Evolutionary conservation across 2,888 invertebrate genomes (phyloP).

Genomic region (Steinernema carpocapsae): DNA sequence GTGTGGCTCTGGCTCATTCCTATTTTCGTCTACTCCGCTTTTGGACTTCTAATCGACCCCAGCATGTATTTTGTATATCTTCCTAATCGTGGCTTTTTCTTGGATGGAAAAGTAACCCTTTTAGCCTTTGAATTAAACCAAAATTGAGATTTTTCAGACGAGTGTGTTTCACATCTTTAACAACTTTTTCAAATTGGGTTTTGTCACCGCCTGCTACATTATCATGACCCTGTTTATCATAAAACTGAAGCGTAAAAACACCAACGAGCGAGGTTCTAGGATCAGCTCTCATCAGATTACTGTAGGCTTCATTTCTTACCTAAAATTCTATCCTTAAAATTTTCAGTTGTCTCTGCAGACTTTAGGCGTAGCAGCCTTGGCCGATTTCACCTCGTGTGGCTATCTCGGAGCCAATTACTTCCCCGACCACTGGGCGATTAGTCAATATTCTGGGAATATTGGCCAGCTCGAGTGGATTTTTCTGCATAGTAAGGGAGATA

Average conservation of each 20-base stretch:
- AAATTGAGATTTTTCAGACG: too few relatives aligned
- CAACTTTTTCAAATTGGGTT: conserved; percentile 20
- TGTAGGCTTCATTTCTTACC: too few relatives aligned
- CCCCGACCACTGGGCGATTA: neutral
- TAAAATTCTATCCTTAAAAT: neutral
- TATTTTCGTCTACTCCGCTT: neutral
- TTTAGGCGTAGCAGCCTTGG: neutral
- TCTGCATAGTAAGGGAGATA: too few relatives aligned
- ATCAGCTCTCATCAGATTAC: too few relatives aligned
- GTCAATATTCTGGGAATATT: neutral
- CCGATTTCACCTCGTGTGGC: neutral
- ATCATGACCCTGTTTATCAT: neutral
- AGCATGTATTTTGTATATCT: neutral
- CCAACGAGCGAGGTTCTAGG: too few relatives aligned
- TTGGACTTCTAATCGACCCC: too few relatives aligned
- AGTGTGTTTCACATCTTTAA: neutral
- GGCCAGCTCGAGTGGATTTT: neutral
- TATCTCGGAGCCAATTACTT: neutral
- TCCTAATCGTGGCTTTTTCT: too few relatives aligned
- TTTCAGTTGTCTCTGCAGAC: neutral
- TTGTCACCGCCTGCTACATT: neutral
- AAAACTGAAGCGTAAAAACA: neutral
- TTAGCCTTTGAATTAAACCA: too few relatives aligned
- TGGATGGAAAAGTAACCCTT: too few relatives aligned
- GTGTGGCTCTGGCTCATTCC: neutral